These are phyloP conservation scores for Pachymerium ferrugineum DNA, from an alignment of 2,888 invertebrate species.

Conservation along the genomic window DNA sequence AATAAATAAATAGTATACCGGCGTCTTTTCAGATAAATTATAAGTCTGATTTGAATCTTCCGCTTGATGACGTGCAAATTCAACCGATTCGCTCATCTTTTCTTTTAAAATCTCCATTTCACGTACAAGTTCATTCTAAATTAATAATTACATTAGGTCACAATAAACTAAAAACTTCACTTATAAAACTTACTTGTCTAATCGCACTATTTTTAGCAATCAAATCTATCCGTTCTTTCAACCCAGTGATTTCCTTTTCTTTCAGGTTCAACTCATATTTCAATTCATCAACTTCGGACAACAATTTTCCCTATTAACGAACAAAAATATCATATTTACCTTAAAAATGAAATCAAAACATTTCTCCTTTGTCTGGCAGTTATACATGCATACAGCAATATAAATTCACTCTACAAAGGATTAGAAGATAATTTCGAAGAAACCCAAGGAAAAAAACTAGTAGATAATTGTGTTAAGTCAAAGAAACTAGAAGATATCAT, in stretches of 20 bases:
- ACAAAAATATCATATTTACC: not conserved
- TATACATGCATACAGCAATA: not conserved
- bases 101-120: not conserved
- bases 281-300: not conserved
- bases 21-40: too few species aligned
- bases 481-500: too few species aligned
- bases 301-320: not conserved
- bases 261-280: not conserved
- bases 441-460: too few species aligned
- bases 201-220: conserved; percentile 23
- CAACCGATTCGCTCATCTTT: not conserved
- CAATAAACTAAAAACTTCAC: not conserved
- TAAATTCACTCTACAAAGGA: not conserved
- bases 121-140: not conserved
- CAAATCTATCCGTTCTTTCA: conserved; percentile 15
- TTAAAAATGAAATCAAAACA: not conserved
- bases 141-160: not conserved
- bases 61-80: not conserved
- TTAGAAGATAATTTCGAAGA: conserved; percentile 2
- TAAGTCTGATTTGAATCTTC: not conserved
- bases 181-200: not conserved
- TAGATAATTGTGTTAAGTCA: too few species aligned
- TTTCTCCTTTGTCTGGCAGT: not conserved
- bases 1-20: too few species aligned
- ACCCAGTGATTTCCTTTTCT: not conserved